Conservation (phyloP, 2,888 invertebrate species). For the Xestia c-nigrum region DNA sequence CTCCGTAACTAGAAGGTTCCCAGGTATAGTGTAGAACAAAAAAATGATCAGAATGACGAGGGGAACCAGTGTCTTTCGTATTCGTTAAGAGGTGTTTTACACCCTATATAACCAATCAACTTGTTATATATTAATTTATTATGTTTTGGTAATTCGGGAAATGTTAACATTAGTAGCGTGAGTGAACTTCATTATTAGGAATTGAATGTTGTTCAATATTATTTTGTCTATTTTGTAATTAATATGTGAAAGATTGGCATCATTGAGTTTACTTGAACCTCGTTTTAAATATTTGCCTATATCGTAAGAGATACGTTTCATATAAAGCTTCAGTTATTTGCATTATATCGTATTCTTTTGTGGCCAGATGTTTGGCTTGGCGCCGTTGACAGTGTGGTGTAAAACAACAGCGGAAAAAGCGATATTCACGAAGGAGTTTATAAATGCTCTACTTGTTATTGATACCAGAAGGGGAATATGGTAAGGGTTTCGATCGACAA, state of each 20-base stretch:
- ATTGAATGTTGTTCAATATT: not conserved
- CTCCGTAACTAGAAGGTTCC: no score
- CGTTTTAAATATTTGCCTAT: not conserved
- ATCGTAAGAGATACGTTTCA: not conserved
- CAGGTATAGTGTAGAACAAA: no score
- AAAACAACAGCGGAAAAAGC: not conserved
- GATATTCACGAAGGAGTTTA: no score
- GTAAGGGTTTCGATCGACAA: not conserved
- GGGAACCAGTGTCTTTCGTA: no score
- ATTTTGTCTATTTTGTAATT: not conserved
- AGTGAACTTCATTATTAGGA: not conserved
- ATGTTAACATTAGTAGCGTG: constrained; percentile 9
- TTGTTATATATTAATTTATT: constrained; percentile 1
- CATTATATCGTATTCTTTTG: constrained; percentile 43
- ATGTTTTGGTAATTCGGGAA: constrained; percentile 1
- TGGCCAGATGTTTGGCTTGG: constrained; percentile 38
- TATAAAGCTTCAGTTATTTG: constrained; percentile 24
- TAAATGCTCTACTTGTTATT: not conserved
- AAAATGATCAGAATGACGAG: no score
- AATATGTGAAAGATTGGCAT: not conserved
- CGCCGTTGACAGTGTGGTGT: constrained; percentile 4
- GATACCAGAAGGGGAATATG: not conserved
- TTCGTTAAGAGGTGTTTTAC: no score
- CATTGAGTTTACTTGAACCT: not conserved
- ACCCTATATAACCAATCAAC: no score